Evolutionary conservation across 2,113 vertebrate species (phyloP), one percentile per base, ranked within the genome.

Genomic region (Microcebus tavaratra): DNA sequence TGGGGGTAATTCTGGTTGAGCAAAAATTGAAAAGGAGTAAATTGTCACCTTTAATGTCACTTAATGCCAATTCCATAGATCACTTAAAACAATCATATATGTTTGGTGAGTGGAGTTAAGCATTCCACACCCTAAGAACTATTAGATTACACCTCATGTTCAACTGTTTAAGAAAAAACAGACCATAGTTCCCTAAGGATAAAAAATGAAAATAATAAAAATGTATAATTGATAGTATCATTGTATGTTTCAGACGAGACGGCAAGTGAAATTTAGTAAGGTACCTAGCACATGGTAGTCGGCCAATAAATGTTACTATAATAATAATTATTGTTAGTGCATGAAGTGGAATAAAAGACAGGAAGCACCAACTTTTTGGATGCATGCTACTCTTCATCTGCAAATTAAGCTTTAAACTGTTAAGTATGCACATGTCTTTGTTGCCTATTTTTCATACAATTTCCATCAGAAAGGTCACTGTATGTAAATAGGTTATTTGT

Each of bases 401-500:
- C 4, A 97, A 95, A 91, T 91, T 79, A 65, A 96, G 15, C 20
- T 79, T 50, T 55, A 68, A 96, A 78, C 59, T 65, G 63, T 65
- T 39, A 95, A 80, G 57, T 65, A 75, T 70, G 12, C 12, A 45
- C 36, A 53, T 42, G 25, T 29, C 65, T 81, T 95, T 75, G 25
- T 59, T 91, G 39, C n/a, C 68, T 3, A 96, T 83, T 93, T 97
- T 94, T 78, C 81, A 59, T 83, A 63, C 48, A 39, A 93, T 70
- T 73, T 93, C 73, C 36, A 48, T 93, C 31, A 82, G 36, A 94
- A 97, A 95, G 89, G 27, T 92, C 73, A 79, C 39, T 55, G 17
- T 73, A 84, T 97, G 70, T n/a, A 96, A 96, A 94, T 85, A 27
- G 61, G 14, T 65, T 90, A 90, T 94, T 92, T 91, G 12, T 50